Base-by-base conservation (phyloP, 1,140 invertebrate species). In the Neodiprion lecontei region DNA sequence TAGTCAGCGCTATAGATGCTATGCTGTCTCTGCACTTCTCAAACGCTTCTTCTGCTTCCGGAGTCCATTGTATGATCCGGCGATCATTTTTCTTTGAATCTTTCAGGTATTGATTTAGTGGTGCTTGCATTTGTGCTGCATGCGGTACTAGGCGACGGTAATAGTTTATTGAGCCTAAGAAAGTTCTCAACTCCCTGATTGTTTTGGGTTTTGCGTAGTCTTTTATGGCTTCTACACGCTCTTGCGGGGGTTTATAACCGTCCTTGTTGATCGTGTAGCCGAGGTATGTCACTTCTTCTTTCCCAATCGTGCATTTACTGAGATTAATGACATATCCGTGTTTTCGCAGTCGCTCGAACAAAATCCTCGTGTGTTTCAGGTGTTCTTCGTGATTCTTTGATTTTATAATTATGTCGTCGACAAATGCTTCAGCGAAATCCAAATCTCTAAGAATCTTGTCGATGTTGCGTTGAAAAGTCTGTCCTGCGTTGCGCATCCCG, bases 381-480 rank as follows among this genome's bases (percentile, higher is more conserved):
- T 83, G 79, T 71, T 82, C 67, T 40, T 77, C 67, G n/a, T 61
- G 11, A 10, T 50, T 49, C 0, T 48, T 21, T 14, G 78, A 80
- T 9, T 73, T 72, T 23, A 80, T 72, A 7, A 83, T 66, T 48
- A 81, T 75, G 48, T 82, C 78, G 48, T 82, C 79, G 1, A 80
- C 72, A 65, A 77, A 82, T 8, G 48, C 14, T 23, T 74, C 78
- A 10, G 5, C 53, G 48, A 80, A 85, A 66, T 84, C 79, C 7
- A 83, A 75, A 10, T 53, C 80, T 28, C 70, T 48, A 14, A 79
- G 12, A n/a, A 76, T 28, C 72, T 69, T 40, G 28, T 82, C 49
- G 72, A 90, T 89, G 7, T 87, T 79, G 11, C 89, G 72, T 75
- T 89, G 85, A 74, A 90, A 90, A 0, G 86, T 85, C 67, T 89